A percentile compares a stretch with the other conserved stretches of the same genome.
These are phyloP conservation scores for Eidolon dupreanum DNA, from an alignment of 2,797 vertebrate species.

Conservation along the genomic window DNA sequence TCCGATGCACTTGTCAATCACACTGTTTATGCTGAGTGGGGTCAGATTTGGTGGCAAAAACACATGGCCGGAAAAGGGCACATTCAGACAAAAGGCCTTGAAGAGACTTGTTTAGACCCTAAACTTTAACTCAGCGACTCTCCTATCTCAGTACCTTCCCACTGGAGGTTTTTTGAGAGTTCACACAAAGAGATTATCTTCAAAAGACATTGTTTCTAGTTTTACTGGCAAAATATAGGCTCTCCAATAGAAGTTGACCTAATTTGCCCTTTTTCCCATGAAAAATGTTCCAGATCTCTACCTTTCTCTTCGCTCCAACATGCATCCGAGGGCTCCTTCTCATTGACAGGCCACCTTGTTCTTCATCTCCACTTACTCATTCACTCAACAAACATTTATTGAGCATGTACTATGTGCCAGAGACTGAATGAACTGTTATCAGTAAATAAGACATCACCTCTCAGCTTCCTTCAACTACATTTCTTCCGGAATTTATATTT, in stretches of 20 bases:
- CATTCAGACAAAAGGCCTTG: background rate
- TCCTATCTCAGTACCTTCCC: background rate
- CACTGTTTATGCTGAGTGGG: no score
- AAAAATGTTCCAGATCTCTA: background rate
- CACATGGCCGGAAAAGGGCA: background rate
- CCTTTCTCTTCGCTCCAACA: background rate
- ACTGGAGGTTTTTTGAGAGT: background rate
- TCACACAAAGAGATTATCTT: background rate
- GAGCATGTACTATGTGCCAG: background rate
- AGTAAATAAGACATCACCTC: background rate
- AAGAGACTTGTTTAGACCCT: background rate
- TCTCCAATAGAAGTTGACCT: background rate
- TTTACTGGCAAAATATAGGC: background rate
- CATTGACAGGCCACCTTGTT: background rate
- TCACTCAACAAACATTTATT: background rate
- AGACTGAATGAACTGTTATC: background rate
- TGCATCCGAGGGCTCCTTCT: background rate
- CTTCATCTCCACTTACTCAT: background rate
- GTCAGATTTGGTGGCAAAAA: background rate
- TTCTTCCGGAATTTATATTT: background rate
- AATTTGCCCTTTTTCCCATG: background rate
- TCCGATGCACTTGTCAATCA: accelerated
- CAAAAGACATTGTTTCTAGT: background rate
- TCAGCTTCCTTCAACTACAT: background rate
- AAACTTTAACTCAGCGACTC: background rate